A percentile compares a stretch with the other conserved stretches of the same genome.
These are phyloP conservation scores for Palythoa caribaeorum DNA, from an alignment of 92 coral and sea anemone species.

Conservation along the genomic window DNA sequence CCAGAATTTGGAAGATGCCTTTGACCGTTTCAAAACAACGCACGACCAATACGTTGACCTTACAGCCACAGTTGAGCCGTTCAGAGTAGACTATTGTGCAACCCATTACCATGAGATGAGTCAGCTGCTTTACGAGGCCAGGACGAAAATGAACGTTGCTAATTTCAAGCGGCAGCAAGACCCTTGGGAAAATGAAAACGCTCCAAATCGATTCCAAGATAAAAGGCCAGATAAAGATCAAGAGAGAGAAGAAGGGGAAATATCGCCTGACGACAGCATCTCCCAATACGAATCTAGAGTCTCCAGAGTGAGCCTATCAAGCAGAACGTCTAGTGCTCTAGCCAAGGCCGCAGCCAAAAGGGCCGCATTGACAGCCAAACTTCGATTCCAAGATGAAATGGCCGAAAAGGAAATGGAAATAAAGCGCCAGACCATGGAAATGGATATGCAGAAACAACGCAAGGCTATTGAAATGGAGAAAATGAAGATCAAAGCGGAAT, in stretches of 20 bases:
- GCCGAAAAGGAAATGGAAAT: background rate
- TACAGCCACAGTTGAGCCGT: constrained; percentile 4
- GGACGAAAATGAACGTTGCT: background rate
- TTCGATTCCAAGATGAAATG: constrained; percentile 1
- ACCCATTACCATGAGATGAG: background rate
- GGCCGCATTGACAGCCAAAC: background rate
- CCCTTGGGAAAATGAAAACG: constrained; percentile 9
- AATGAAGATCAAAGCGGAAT: constrained; percentile 1
- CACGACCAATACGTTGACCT: background rate
- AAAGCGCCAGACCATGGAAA: background rate
- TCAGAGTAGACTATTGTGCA: background rate
- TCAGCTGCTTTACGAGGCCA: background rate
- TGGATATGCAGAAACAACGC: constrained; percentile 4
- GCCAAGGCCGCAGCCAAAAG: background rate
- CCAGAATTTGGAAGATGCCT: constrained; percentile 2
- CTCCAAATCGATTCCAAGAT: background rate
- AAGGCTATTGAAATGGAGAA: background rate
- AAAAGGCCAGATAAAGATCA: background rate
- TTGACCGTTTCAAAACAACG: constrained; percentile 5
- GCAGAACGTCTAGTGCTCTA: background rate
- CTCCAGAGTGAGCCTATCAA: constrained; percentile 2
- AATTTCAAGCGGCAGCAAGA: constrained; percentile 1
- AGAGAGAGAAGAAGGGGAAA: background rate
- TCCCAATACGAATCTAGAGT: constrained; percentile 8
- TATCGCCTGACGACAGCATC: background rate